Conservation (phyloP, 2,797 vertebrate species). For the Lithobates sylvaticus region DNA sequence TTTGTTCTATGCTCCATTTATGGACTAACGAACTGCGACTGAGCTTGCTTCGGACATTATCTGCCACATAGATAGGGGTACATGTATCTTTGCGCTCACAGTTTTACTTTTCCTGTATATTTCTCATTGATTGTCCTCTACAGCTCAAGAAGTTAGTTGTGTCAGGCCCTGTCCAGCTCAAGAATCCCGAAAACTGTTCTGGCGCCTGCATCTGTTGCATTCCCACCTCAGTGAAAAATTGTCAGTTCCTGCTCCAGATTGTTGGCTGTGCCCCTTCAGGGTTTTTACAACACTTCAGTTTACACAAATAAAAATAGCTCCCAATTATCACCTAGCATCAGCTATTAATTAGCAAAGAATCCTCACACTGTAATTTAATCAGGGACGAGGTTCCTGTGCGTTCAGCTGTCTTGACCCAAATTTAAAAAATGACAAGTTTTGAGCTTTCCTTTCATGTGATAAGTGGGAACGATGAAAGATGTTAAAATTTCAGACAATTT, state of each 20-base stretch:
- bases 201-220: background rate
- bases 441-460: slow-evolving; percentile 28
- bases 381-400: background rate
- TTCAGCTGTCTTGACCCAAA: slow-evolving; percentile 15
- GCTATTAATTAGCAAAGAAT: background rate
- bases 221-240: background rate
- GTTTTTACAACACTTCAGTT: background rate
- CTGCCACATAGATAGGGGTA: too few species aligned
- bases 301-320: background rate
- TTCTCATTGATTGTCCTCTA: too few species aligned
- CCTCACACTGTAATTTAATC: background rate
- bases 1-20: too few species aligned
- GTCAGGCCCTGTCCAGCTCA: background rate
- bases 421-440: slow-evolving; percentile 34
- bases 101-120: too few species aligned
- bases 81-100: too few species aligned
- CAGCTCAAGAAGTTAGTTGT: background rate
- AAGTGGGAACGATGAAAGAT: slow-evolving; percentile 27
- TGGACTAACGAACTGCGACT: too few species aligned
- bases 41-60: too few species aligned
- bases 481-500: slow-evolving; percentile 45
- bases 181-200: background rate
- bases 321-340: slow-evolving; percentile 1
- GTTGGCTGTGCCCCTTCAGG: background rate
- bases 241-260: background rate